These are phyloP conservation scores for Brassicogethes aeneus DNA, from an alignment of 2,888 invertebrate genomes.

Conservation along the genomic window DNA sequence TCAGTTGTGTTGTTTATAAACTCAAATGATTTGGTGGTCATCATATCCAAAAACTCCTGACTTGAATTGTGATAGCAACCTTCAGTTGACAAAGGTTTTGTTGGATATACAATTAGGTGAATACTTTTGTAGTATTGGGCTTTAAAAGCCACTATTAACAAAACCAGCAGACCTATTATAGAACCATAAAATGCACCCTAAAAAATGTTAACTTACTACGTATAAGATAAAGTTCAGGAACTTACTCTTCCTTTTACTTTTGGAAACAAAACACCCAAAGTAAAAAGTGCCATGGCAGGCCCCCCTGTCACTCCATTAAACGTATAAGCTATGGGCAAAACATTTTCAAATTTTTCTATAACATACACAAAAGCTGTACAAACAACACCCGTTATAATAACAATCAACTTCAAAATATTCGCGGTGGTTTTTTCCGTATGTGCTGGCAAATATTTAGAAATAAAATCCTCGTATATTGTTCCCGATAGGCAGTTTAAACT, in stretches of 20 bases:
- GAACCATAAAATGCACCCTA: conserved; percentile 6
- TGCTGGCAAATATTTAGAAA: conserved; percentile 50
- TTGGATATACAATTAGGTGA: neutral
- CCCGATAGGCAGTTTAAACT: neutral
- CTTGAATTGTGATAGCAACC: no score
- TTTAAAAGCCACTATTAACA: conserved; percentile 1
- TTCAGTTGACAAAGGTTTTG: conserved; percentile 4
- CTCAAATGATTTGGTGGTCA: no score
- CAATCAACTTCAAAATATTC: conserved; percentile 39
- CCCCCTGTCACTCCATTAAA: conserved; percentile 59
- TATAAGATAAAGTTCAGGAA: neutral
- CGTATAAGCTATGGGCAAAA: neutral
- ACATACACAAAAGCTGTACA: conserved; percentile 53
- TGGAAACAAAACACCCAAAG: conserved; percentile 59
- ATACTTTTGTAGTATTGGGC: conserved; percentile 2
- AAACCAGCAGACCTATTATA: neutral
- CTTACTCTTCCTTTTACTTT: conserved; percentile 54
- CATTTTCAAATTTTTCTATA: conserved; percentile 27
- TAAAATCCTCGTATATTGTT: conserved; percentile 34
- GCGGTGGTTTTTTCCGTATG: conserved; percentile 57
- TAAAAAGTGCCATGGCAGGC: conserved; percentile 58
- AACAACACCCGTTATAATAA: conserved; percentile 51
- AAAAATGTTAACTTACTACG: neutral
- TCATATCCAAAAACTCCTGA: no score
- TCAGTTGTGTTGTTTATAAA: no score